A percentile compares a stretch with the other conserved stretches of the same genome.
These are phyloP conservation scores for Epizoanthus ramosus DNA, from an alignment of 92 coral and sea anemone genomes.

Conservation along the genomic window DNA sequence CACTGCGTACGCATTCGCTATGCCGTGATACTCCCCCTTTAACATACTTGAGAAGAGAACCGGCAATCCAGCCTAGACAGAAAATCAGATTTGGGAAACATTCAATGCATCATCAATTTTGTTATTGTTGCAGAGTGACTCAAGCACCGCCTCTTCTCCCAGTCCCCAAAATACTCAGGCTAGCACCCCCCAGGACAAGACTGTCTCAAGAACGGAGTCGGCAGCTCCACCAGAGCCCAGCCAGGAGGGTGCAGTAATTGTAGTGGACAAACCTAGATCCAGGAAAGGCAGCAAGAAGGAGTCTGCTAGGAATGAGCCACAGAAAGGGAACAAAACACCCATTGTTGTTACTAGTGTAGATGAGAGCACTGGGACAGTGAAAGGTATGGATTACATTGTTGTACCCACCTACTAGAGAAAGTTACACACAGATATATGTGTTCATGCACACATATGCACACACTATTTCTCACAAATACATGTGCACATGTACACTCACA, in stretches of 20 bases:
- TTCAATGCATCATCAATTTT: not conserved
- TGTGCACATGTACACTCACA: too few relatives aligned
- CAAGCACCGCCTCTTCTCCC: conserved; percentile 6
- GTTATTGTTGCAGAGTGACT: conserved; percentile 13
- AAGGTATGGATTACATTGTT: conserved; percentile 1
- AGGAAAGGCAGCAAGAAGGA: not conserved
- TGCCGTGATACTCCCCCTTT: too few relatives aligned
- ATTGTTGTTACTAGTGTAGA: not conserved
- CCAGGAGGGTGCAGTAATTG: not conserved
- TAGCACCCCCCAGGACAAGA: conserved; percentile 3
- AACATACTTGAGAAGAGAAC: not conserved
- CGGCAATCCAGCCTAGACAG: too few relatives aligned
- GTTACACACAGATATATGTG: too few relatives aligned
- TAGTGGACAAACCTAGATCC: conserved; percentile 2
- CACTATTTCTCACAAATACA: not conserved
- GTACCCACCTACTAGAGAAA: not conserved
- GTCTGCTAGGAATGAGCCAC: not conserved
- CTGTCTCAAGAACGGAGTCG: not conserved
- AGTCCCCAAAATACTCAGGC: conserved; percentile 13
- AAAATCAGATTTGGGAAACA: too few relatives aligned
- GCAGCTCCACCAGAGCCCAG: conserved; percentile 14
- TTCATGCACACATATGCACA: not conserved
- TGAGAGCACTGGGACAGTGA: conserved; percentile 18
- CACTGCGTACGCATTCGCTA: too few relatives aligned
- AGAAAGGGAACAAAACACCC: not conserved